These are phyloP conservation scores for Galleria mellonella DNA, from an alignment of 1,140 invertebrate species.

Conservation along the genomic window DNA sequence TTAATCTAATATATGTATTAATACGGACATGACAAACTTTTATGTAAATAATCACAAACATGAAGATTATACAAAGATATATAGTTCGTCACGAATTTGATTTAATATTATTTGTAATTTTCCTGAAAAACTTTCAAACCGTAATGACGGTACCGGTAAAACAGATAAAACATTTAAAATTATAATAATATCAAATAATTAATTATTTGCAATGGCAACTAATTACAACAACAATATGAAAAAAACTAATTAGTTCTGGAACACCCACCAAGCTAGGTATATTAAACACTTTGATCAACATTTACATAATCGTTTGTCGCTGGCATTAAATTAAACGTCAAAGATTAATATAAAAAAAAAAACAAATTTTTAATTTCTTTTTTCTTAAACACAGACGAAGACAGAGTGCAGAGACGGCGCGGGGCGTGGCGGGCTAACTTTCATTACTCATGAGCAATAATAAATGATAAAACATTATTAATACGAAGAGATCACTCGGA, in stretches of 20 bases:
- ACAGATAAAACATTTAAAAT: no score
- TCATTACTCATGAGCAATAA: constrained; percentile 69
- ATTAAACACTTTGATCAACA: constrained; percentile 27
- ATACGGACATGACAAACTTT: no score
- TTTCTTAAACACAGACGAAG: constrained; percentile 55
- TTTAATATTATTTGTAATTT: no score
- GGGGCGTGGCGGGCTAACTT: constrained; percentile 65
- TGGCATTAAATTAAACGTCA: constrained; percentile 43
- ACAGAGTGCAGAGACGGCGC: constrained; percentile 52
- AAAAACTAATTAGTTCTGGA: constrained; percentile 23
- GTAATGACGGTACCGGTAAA: no score
- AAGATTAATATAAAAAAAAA: constrained; percentile 55
- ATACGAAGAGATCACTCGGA: constrained; percentile 55
- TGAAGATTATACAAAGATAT: no score
- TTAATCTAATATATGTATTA: no score
- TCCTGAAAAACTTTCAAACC: no score
- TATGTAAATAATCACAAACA: no score
- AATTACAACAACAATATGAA: constrained; percentile 14
- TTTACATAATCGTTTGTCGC: constrained; percentile 53
- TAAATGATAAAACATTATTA: constrained; percentile 75
- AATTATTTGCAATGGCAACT: no score
- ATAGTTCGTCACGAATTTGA: no score
- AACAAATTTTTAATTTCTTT: constrained; percentile 41
- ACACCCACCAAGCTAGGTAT: constrained; percentile 35
- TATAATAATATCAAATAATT: no score